These are phyloP conservation scores for Drepana arcuata DNA, from an alignment of 1,140 invertebrate genomes.

Conservation along the genomic window DNA sequence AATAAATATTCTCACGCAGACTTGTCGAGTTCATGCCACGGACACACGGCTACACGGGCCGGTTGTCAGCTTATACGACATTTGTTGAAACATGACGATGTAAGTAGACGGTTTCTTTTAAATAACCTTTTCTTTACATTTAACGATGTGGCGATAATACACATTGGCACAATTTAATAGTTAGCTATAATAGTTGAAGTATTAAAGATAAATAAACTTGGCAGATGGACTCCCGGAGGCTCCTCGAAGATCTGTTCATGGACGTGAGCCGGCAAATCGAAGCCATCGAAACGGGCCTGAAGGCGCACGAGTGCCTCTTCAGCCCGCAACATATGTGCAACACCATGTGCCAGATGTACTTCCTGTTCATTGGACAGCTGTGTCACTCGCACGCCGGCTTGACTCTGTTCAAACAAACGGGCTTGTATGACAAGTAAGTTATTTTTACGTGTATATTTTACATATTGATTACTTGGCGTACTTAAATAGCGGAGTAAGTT, in stretches of 20 bases:
- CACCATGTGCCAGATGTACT: slow-evolving; percentile 94
- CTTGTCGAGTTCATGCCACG: slow-evolving; percentile 44
- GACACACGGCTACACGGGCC: slow-evolving; percentile 47
- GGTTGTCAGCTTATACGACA: slow-evolving; percentile 54
- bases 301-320: slow-evolving; percentile 89
- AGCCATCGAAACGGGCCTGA: slow-evolving; percentile 80
- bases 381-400: slow-evolving; percentile 83
- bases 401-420: slow-evolving; percentile 81
- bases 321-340: slow-evolving; percentile 90
- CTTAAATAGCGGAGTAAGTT: too few species aligned
- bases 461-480: slow-evolving; percentile 7
- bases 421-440: slow-evolving; percentile 76
- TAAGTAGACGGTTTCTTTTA: slow-evolving; percentile 30
- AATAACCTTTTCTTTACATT: background rate
- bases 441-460: slow-evolving; percentile 4
- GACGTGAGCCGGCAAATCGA: slow-evolving; percentile 86
- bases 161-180: too few species aligned
- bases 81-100: slow-evolving; percentile 50
- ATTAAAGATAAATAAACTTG: slow-evolving; percentile 3
- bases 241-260: slow-evolving; percentile 84
- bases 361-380: slow-evolving; percentile 91
- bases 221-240: slow-evolving; percentile 72
- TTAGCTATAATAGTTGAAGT: too few species aligned
- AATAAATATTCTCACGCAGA: slow-evolving; percentile 87
- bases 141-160: too few species aligned